Percentiles rank a stretch among this genome's conserved stretches.
These are phyloP conservation scores for Stichopus horrens DNA, from an alignment of 53 echinoderm and acorn worm genomes.

Conservation along the genomic window DNA sequence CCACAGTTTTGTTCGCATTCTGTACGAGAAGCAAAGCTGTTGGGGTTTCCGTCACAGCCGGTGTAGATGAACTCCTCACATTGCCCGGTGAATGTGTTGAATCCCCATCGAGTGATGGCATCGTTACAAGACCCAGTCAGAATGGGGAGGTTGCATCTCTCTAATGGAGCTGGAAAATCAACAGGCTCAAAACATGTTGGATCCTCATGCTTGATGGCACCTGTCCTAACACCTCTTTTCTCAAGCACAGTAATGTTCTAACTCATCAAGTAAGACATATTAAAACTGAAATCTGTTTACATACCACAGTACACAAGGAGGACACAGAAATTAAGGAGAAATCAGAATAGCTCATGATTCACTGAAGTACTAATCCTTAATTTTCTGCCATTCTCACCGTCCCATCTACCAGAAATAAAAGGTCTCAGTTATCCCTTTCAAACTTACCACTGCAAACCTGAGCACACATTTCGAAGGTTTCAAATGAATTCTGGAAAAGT, in stretches of 20 bases:
- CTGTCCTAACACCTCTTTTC: no score
- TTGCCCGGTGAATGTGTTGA: background rate
- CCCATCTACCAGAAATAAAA: background rate
- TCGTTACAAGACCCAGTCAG: constrained; percentile 4
- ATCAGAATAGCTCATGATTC: no score
- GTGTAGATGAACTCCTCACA: background rate
- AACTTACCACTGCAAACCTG: constrained; percentile 12
- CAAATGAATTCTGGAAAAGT: background rate
- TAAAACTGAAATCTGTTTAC: no score
- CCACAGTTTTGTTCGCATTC: background rate
- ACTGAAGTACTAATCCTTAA: no score
- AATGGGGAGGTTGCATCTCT: constrained; percentile 16
- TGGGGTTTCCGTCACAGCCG: constrained; percentile 9
- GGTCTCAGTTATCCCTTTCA: background rate
- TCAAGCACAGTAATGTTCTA: no score
- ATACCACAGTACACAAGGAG: no score
- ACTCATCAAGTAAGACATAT: no score
- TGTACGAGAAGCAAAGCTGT: background rate
- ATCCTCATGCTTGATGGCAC: no score
- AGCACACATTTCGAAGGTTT: background rate
- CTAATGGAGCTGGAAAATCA: constrained; percentile 31
- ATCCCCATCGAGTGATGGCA: background rate
- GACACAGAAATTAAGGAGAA: no score
- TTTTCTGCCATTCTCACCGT: no score
- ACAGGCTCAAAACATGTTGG: background rate